Base-by-base conservation (phyloP, 1,140 invertebrate species). In the Augochlora pura region DNA sequence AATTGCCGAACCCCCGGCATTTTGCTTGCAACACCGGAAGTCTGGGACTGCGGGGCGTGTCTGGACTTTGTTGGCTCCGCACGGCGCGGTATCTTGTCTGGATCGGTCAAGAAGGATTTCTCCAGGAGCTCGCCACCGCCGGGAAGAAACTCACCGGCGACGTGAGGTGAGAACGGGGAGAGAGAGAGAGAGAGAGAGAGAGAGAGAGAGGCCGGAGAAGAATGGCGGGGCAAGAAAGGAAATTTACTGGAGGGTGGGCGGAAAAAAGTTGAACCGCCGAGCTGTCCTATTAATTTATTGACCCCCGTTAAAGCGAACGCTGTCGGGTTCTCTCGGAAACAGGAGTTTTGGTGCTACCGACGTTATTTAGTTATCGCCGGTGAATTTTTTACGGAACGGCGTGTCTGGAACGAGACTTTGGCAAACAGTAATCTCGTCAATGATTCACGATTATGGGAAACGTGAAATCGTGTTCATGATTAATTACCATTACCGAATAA, bases 1-100 rank as follows among this genome's bases (percentile, higher is more conserved):
- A 90, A 90, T 89, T 85, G 81, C 82, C 84, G 66, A 87, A 84
- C 72, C 77, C 42, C 77, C 25, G 46, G 59, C 79, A 62, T 79
- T 86, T 83, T 83, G 74, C 77, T 68, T 59, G 82, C 74, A 81
- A 80, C 62, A 71, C 42, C 65, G 79, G 65, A 76, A 64, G 57
- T 71, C 57, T 81, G 74, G 71, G 21, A 62, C 54, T 46, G 57
- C 59, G 68, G 63, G 81, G 80, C 67, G 69, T 78, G 39, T 66
- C 76, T 71, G 77, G 77, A 87, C 85, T 85, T 88, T 85, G 79
- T 62, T 77, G 69, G 75, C 62, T 62, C 71, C 72, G 72, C 64
- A 79, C 78, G 72, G 74, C 0, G 52, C 76, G 64, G 69, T 78
- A 78, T 78, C 81, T 82, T 84, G 83, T 80, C 81, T 75, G 76